These are phyloP conservation scores for Acronicta leporina DNA, from an alignment of 2,888 invertebrate genomes.

Conservation along the genomic window DNA sequence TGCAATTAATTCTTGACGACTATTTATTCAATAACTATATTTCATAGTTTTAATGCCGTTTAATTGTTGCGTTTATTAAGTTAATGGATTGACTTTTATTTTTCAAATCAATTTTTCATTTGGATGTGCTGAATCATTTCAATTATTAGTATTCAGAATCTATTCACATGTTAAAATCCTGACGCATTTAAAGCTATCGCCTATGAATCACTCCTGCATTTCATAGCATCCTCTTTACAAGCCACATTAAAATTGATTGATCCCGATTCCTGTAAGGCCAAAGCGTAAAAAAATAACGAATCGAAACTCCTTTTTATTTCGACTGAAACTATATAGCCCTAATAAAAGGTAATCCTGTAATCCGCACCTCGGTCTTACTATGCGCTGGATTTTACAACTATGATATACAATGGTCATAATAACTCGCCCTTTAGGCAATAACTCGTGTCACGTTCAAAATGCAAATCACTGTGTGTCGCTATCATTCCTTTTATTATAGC, in stretches of 20 bases:
- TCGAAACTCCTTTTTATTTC: conserved; percentile 44
- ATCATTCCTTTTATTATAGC: conserved; percentile 70
- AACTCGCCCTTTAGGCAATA: conserved; percentile 48
- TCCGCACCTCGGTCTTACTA: conserved; percentile 43
- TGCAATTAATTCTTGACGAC: conserved; percentile 78
- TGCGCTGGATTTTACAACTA: conserved; percentile 53
- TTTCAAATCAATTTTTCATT: not conserved
- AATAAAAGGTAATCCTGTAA: conserved; percentile 56
- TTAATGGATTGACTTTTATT: conserved; percentile 34
- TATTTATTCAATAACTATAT: conserved; percentile 72
- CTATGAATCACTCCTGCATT: conserved; percentile 31
- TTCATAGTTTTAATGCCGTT: conserved; percentile 63
- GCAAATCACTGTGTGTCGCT: conserved; percentile 65
- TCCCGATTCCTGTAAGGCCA: conserved; percentile 45
- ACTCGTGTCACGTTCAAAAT: conserved; percentile 56
- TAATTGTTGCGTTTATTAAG: conserved; percentile 62
- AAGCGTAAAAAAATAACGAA: conserved; percentile 29
- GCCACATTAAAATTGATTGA: conserved; percentile 44
- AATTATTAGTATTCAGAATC: not conserved
- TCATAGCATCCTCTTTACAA: conserved; percentile 33
- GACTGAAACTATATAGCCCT: conserved; percentile 48
- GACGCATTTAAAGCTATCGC: conserved; percentile 25
- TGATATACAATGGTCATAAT: conserved; percentile 50
- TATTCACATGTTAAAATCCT: conserved; percentile 14
- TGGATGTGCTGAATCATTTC: conserved; percentile 14